Percentiles rank a stretch among this genome's conserved stretches.
Conservation (phyloP, 2,888 invertebrate species). For the Blastobasis adustella region DNA sequence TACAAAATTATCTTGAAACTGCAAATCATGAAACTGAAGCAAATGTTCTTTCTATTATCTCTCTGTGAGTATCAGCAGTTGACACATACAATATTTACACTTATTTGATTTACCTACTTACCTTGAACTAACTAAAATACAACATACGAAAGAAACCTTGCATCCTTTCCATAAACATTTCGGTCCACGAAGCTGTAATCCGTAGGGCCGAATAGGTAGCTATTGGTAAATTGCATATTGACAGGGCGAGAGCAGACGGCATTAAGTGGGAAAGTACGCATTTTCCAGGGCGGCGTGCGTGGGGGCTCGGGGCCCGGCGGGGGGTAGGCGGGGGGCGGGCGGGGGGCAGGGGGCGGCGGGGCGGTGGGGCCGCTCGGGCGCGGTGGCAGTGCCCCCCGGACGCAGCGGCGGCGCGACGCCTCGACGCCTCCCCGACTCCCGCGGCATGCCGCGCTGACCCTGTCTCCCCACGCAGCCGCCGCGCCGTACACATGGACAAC, state of each 20-base stretch:
- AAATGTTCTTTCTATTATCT: too few species aligned
- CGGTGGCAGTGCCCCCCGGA: conserved; percentile 64
- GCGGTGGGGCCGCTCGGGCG: conserved; percentile 31
- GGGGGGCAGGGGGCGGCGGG: conserved; percentile 25
- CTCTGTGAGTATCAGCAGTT: too few species aligned
- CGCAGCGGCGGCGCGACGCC: conserved; percentile 71
- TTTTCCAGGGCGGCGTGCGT: conserved; percentile 48
- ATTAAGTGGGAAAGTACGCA: conserved; percentile 60
- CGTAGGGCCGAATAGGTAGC: too few species aligned
- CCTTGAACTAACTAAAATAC: too few species aligned
- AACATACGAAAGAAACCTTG: too few species aligned
- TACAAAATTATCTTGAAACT: too few species aligned
- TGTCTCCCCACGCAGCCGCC: conserved; percentile 59
- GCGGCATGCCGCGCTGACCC: conserved; percentile 66
- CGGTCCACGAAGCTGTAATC: too few species aligned
- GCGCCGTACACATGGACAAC: conserved; percentile 74
- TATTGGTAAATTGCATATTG: conserved; percentile 34
- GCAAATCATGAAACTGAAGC: too few species aligned
- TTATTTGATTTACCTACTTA: too few species aligned
- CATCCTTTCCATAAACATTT: too few species aligned
- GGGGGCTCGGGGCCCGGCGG: conserved; percentile 26
- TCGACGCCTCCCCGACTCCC: conserved; percentile 56
- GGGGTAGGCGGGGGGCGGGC: conserved; percentile 24
- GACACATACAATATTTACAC: too few species aligned
- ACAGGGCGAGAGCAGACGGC: conserved; percentile 41